These are phyloP conservation scores for Mastacembelus armatus DNA, from an alignment of 2,797 vertebrate species.

Conservation along the genomic window DNA sequence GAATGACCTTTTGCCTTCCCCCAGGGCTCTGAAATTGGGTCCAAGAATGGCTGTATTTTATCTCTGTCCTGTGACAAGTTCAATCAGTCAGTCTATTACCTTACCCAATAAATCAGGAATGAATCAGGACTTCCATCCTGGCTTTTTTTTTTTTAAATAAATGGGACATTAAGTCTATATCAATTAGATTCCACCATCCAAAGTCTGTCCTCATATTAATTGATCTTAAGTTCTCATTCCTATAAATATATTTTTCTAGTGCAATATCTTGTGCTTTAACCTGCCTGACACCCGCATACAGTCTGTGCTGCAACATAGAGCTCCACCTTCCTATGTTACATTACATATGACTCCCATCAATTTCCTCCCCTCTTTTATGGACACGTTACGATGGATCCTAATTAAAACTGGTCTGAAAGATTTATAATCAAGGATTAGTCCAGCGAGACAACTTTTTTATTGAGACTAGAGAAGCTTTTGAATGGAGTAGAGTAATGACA, in stretches of 20 bases:
- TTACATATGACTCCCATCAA: constrained; percentile 69
- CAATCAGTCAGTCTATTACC: constrained; percentile 84
- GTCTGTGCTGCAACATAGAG: constrained; percentile 25
- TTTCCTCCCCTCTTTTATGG: constrained; percentile 62
- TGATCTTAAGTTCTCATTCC: constrained; percentile 64
- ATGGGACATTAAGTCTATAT: constrained; percentile 75
- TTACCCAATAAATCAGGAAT: constrained; percentile 78
- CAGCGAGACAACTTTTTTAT: constrained; percentile 29
- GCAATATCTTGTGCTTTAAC: constrained; percentile 51
- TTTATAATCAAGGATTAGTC: constrained; percentile 63
- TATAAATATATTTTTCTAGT: constrained; percentile 59
- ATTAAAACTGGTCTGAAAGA: constrained; percentile 66
- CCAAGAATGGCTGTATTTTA: constrained; percentile 81
- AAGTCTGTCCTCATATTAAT: constrained; percentile 64
- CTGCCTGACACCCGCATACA: constrained; percentile 32
- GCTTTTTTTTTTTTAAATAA: constrained; percentile 64
- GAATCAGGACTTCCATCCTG: constrained; percentile 63
- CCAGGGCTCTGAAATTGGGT: constrained; percentile 75
- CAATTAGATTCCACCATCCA: constrained; percentile 68
- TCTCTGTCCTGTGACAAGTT: constrained; percentile 78
- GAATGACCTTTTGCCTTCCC: constrained; percentile 77
- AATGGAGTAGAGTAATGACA: constrained; percentile 34
- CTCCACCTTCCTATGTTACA: constrained; percentile 48
- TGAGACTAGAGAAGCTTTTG: constrained; percentile 54
- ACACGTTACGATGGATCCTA: constrained; percentile 52